Percentiles rank a stretch among this genome's conserved stretches.
These are phyloP conservation scores for Hippocampus guttulatus DNA, from an alignment of 2,113 vertebrate species.

Conservation along the genomic window DNA sequence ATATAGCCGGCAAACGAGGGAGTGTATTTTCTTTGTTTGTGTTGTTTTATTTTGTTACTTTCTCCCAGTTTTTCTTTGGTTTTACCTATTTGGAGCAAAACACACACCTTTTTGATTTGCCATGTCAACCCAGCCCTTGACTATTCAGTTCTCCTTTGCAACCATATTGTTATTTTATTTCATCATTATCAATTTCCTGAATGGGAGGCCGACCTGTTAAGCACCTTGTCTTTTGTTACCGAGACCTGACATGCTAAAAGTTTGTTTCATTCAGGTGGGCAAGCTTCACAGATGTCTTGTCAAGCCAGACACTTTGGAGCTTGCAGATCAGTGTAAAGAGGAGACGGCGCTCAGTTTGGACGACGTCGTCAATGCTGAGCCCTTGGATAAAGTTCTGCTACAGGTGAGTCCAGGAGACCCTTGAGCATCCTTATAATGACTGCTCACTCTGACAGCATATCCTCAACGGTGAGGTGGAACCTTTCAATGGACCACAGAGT, in stretches of 20 bases:
- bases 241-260: conserved; percentile 46
- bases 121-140: conserved; percentile 56
- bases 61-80: neutral
- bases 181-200: conserved; percentile 29
- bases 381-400: conserved; percentile 84
- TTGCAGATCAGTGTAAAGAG: conserved; percentile 85
- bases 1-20: neutral
- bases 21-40: too few relatives aligned
- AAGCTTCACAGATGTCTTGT: conserved; percentile 86
- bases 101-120: conserved; percentile 66
- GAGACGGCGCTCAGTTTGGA: conserved; percentile 82
- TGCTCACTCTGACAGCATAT: neutral
- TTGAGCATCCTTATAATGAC: neutral
- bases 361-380: conserved; percentile 81
- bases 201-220: conserved; percentile 8
- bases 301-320: conserved; percentile 84
- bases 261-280: conserved; percentile 83
- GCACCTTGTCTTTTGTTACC: neutral
- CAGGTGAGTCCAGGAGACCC: conserved; percentile 77
- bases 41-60: too few relatives aligned
- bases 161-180: conserved; percentile 20
- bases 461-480: neutral
- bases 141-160: conserved; percentile 54
- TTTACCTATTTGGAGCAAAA: conserved; percentile 16
- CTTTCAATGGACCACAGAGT: neutral